Evolutionary conservation across 2,888 invertebrate genomes (phyloP).

Genomic region (Thymelicus sylvestris): DNA sequence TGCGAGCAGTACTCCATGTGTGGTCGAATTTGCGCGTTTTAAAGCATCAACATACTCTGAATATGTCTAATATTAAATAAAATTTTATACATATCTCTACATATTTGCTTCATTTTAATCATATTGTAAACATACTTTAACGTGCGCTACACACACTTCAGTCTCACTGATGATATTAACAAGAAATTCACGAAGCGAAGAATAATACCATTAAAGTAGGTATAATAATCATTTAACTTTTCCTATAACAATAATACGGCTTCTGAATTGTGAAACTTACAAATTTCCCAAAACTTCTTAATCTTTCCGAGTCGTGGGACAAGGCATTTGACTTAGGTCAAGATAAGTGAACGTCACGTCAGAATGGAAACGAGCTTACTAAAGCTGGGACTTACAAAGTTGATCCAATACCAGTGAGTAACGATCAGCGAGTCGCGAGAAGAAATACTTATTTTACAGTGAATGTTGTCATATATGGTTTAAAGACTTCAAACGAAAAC

Average conservation of each 20-base stretch:
- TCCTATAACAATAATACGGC: slow-evolving; percentile 53
- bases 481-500: background rate
- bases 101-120: too few relatives aligned
- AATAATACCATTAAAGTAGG: background rate
- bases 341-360: slow-evolving; percentile 46
- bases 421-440: background rate
- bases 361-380: slow-evolving; percentile 49
- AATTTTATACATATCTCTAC: too few relatives aligned
- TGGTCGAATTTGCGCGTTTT: too few relatives aligned
- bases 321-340: slow-evolving; percentile 61
- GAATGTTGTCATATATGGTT: background rate
- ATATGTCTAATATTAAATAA: too few relatives aligned
- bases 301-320: slow-evolving; percentile 62
- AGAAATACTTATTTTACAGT: background rate
- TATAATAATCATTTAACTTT: slow-evolving; percentile 37
- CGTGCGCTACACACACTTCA: too few relatives aligned
- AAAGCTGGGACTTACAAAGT: slow-evolving; percentile 34
- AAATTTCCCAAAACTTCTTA: slow-evolving; percentile 63
- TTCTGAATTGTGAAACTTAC: slow-evolving; percentile 68
- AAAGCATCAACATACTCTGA: too few relatives aligned
- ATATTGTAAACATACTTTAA: too few relatives aligned
- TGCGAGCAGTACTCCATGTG: too few relatives aligned
- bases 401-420: slow-evolving; percentile 30
- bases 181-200: background rate
- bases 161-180: background rate